Evolutionary conservation across 1,140 invertebrate species (phyloP), one percentile per base, ranked within the genome.

Genomic region (Saccostrea cuccullata): DNA sequence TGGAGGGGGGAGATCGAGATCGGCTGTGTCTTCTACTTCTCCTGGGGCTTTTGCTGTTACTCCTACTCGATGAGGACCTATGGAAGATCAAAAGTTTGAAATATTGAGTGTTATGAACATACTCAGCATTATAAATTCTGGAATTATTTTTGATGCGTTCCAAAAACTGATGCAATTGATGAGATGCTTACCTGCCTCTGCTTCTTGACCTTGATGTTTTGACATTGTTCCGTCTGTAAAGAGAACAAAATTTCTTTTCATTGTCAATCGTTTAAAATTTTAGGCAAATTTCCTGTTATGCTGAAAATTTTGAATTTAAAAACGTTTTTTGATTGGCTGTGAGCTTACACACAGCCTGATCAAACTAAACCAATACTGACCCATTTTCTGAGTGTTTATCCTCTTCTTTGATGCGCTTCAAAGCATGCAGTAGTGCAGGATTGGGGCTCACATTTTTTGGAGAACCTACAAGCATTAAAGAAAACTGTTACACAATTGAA

Each of bases 381-480:
- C 88, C 90, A 64, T 86, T 90, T 40, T 91, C 90, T 86, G 83
- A 89, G 70, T 90, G 89, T 84, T 67, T 84, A 40, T 91, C 90
- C 15, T 92, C 91, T 82, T 90, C 87, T 77, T 92, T 92, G 26
- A 90, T 89, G 23, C 84, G 84, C 70, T 91, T 91, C 60, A 89
- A 85, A 17, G 85, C 88, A 12, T 85, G 84, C 13, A 92, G 47
- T 55, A 91, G 82, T 1, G 87, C 85, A 30, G 91, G 90, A 77
- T 90, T 91, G 36, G 93, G 93, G 84, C 93, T 94, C 47, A 91
- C 90, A 91, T 91, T 92, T 87, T 93, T 93, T 55, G 92, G 92
- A 11, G 92, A 93, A 88, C 89, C 93, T 93, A 88, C 12, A 90
- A 5, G 77, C 23, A 36, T 55, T 1, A 77, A 64, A 20, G 11